phyloP scores from a whole-genome alignment of 1,140 invertebrate genomes.

The Anthonomus grandis region DNA sequence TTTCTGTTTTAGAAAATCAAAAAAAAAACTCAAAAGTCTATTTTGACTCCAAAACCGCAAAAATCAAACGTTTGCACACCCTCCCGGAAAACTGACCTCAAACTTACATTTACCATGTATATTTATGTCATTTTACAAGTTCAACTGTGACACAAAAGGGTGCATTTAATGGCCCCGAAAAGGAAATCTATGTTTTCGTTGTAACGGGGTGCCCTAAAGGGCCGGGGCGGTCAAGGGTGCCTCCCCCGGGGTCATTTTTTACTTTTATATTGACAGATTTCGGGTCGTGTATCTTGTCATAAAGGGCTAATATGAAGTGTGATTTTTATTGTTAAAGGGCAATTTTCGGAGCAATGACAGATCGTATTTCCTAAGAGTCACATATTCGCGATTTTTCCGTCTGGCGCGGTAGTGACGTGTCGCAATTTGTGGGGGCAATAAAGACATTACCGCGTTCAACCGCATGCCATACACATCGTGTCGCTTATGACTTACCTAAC shows the following conservation, averaged over 20 bases:
- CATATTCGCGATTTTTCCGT: conserved; percentile 27
- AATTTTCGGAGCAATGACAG: conserved; percentile 2
- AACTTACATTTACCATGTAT: too few species aligned
- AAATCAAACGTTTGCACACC: too few species aligned
- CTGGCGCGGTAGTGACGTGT: conserved; percentile 17
- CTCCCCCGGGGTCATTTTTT: conserved; percentile 21
- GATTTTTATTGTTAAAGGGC: too few species aligned
- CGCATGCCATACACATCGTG: conserved; percentile 19
- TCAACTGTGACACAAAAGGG: too few species aligned
- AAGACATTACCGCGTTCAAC: conserved; percentile 22
- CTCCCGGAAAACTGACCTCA: too few species aligned
- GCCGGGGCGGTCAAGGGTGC: conserved; percentile 24
- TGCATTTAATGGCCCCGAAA: conserved; percentile 23
- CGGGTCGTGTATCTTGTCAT: conserved; percentile 26
- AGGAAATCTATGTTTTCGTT: conserved; percentile 30
- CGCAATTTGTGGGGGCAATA: conserved; percentile 24
- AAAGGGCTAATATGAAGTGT: too few species aligned
- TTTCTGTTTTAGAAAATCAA: too few species aligned
- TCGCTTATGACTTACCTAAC: conserved; percentile 23
- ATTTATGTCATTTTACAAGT: too few species aligned
- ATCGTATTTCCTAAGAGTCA: conserved; percentile 6
- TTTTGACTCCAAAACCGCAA: too few species aligned
- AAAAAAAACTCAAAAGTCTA: too few species aligned
- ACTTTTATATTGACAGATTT: conserved; percentile 23
- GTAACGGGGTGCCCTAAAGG: conserved; percentile 19